Evolutionary conservation across 2,113 vertebrate species (phyloP).

Genomic region (Drymodes brunneopygia): DNA sequence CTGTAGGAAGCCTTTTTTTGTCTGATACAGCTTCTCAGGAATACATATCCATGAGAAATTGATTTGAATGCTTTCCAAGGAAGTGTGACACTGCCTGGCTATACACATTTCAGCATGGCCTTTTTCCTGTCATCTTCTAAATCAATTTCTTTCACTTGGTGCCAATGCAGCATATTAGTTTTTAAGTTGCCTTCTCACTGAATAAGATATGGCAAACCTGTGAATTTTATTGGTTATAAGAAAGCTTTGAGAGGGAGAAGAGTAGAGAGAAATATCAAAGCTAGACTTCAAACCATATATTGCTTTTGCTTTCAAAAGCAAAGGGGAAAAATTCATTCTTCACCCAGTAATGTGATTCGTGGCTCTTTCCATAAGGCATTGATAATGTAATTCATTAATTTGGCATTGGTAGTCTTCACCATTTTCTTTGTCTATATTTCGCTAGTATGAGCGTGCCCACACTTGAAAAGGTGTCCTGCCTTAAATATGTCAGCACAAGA

Average conservation of each 20-base stretch:
- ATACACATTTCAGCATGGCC: not conserved
- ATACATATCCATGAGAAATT: conserved; percentile 33
- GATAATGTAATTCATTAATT: not conserved
- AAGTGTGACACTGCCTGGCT: not conserved
- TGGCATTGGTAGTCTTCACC: not conserved
- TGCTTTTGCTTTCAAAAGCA: not conserved
- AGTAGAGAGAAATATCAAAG: conserved; percentile 12
- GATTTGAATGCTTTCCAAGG: conserved; percentile 29
- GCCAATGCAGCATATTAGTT: conserved; percentile 19
- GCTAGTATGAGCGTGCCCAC: not conserved
- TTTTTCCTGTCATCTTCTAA: conserved; percentile 33
- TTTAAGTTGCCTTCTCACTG: conserved; percentile 21
- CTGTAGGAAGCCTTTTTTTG: not conserved
- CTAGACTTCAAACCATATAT: not conserved
- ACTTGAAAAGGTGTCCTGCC: not conserved
- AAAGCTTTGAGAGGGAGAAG: not conserved
- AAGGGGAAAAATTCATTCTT: not conserved
- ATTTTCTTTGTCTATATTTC: not conserved
- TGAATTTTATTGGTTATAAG: conserved; percentile 15
- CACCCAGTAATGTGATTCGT: not conserved
- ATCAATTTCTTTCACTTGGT: conserved; percentile 47
- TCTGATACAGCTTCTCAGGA: not conserved
- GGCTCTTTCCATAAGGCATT: not conserved
- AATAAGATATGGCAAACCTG: conserved; percentile 11
- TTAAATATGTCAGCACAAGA: not conserved